phyloP scores from a whole-genome alignment of 2,797 vertebrate genomes.

The Leptatherina wallacei region DNA sequence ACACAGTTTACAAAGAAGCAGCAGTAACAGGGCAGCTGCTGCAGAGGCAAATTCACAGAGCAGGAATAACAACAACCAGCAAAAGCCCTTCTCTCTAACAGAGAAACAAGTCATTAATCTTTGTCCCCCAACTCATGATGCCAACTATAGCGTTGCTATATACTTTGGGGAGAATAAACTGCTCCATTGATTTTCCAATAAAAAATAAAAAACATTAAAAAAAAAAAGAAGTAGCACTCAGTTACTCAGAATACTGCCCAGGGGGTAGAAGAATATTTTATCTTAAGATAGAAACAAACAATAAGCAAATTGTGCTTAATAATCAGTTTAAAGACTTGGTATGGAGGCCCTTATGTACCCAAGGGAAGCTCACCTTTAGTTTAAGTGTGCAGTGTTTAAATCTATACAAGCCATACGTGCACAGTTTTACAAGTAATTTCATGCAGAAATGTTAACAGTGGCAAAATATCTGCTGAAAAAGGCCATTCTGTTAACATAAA shows the following conservation, averaged over 20 bases:
- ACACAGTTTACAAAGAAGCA: slow-evolving; percentile 16
- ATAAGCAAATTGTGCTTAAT: neutral
- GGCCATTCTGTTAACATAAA: slow-evolving; percentile 46
- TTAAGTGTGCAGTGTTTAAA: neutral
- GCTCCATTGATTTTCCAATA: slow-evolving; percentile 57
- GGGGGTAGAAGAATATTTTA: neutral
- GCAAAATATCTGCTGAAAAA: slow-evolving; percentile 18
- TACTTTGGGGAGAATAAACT: slow-evolving; percentile 42
- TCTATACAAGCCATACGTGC: neutral
- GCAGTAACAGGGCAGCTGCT: slow-evolving; percentile 38
- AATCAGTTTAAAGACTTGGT: neutral
- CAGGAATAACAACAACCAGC: slow-evolving; percentile 38
- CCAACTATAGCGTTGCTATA: slow-evolving; percentile 50
- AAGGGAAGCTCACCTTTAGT: neutral
- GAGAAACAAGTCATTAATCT: slow-evolving; percentile 60
- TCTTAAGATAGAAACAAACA: slow-evolving; percentile 30
- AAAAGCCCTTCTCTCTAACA: slow-evolving; percentile 28
- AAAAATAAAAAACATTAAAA: slow-evolving; percentile 5
- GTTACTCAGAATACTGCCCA: slow-evolving; percentile 22
- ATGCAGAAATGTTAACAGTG: neutral
- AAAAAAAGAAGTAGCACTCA: slow-evolving; percentile 6
- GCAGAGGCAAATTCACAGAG: slow-evolving; percentile 44
- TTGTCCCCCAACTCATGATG: slow-evolving; percentile 62
- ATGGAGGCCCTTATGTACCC: neutral
- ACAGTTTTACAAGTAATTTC: neutral